A percentile compares a stretch with the other conserved stretches of the same genome.
phyloP scores from a whole-genome alignment of 2,113 vertebrate genomes.

The Numida meleagris region DNA sequence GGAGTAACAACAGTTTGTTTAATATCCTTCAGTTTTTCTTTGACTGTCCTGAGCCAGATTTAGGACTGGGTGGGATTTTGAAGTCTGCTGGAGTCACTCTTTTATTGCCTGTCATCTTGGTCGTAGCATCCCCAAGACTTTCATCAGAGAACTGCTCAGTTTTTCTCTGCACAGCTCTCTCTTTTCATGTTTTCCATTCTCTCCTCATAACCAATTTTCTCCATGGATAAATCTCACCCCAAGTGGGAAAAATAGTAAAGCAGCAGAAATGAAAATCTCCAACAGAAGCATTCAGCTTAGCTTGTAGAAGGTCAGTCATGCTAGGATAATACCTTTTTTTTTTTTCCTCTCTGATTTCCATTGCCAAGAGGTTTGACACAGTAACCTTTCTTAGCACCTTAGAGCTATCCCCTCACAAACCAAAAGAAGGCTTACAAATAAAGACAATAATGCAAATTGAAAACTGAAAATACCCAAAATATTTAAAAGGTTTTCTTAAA shows the following conservation, averaged over 20 bases:
- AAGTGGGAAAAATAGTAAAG: not conserved
- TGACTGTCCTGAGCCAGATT: not conserved
- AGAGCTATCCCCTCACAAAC: not conserved
- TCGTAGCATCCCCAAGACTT: not conserved
- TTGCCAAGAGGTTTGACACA: not conserved
- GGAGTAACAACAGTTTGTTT: not conserved
- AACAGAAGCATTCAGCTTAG: not conserved
- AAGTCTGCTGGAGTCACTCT: not conserved
- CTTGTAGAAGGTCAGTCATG: not conserved
- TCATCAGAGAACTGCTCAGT: rapidly evolving
- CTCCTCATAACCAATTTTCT: conserved; percentile 53
- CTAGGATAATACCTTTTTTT: not conserved
- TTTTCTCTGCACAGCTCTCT: not conserved
- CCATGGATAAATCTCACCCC: conserved; percentile 19
- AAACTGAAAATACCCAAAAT: not conserved
- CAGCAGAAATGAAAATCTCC: not conserved
- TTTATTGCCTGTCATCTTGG: not conserved
- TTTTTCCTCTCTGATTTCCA: not conserved
- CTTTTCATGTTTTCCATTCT: not conserved
- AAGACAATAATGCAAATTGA: not conserved
- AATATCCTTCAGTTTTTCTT: not conserved
- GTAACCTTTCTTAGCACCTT: not conserved
- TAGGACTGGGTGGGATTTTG: not conserved
- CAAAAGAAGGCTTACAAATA: not conserved
- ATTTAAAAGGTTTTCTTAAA: not conserved